Conservation (phyloP, 2,888 invertebrate species). For the Leptopilina drosophilae region DNA sequence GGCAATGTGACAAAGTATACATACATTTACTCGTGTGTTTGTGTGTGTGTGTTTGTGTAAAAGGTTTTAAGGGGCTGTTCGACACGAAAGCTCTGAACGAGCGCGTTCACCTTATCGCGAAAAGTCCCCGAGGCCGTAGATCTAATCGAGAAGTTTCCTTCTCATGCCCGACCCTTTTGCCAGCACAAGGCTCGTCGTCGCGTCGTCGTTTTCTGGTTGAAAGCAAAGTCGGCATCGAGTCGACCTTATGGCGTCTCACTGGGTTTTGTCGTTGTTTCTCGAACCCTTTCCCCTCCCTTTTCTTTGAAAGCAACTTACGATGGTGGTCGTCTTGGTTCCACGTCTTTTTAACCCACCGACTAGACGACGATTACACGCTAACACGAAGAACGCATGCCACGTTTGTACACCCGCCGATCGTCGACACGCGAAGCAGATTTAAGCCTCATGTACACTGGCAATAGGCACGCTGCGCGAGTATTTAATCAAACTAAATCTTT, state of each 20-base stretch:
- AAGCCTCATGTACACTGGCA: conserved; percentile 44
- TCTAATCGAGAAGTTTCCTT: conserved; percentile 60
- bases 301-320: not conserved
- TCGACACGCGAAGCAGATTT: conserved; percentile 56
- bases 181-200: conserved; percentile 38
- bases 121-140: conserved; percentile 58
- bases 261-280: conserved; percentile 26
- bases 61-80: conserved; percentile 51
- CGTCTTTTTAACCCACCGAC: conserved; percentile 39
- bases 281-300: not conserved
- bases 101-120: conserved; percentile 67
- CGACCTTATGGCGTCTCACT: conserved; percentile 20
- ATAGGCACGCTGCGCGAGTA: conserved; percentile 40
- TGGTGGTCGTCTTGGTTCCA: conserved; percentile 24
- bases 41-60: conserved; percentile 3
- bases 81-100: conserved; percentile 68
- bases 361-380: conserved; percentile 56
- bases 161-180: conserved; percentile 51
- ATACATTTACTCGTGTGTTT: not conserved
- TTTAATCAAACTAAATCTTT: conserved; percentile 51
- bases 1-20: not conserved
- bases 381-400: conserved; percentile 50
- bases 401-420: conserved; percentile 44
- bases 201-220: conserved; percentile 31
- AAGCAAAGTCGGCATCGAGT: conserved; percentile 3